Evolutionary conservation across 2,888 invertebrate genomes (phyloP).

Genomic region (Aporophyla lueneburgensis): DNA sequence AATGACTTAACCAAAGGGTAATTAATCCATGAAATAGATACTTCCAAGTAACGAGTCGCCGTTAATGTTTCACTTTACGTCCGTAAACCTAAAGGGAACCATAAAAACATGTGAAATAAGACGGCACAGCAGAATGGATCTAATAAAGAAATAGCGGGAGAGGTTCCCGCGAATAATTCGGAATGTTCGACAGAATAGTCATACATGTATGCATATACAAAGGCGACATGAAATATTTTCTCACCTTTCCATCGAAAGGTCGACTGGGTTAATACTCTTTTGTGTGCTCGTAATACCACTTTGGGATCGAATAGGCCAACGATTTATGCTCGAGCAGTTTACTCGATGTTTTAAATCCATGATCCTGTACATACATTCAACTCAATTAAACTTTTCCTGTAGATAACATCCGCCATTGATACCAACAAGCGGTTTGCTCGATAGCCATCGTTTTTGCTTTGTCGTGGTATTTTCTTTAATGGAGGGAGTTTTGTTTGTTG

Average conservation of each 20-base stretch:
- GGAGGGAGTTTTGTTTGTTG: slow-evolving; percentile 31
- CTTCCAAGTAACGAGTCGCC: slow-evolving; percentile 57
- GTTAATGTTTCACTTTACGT: slow-evolving; percentile 68
- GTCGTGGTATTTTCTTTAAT: slow-evolving; percentile 28
- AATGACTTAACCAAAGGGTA: slow-evolving; percentile 45
- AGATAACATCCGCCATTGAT: slow-evolving; percentile 41
- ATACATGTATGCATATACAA: slow-evolving; percentile 58
- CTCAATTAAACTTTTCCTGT: slow-evolving; percentile 52
- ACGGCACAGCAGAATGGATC: slow-evolving; percentile 77
- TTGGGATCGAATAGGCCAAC: slow-evolving; percentile 18
- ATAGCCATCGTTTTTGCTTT: slow-evolving; percentile 33
- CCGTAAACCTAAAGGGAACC: slow-evolving; percentile 72
- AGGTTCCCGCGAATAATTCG: slow-evolving; percentile 78
- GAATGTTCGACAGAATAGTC: slow-evolving; percentile 72
- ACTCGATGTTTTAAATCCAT: slow-evolving; percentile 13
- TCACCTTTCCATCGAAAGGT: slow-evolving; percentile 45
- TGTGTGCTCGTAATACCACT: slow-evolving; percentile 36
- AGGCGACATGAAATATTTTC: slow-evolving; percentile 51
- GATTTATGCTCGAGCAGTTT: slow-evolving; percentile 17
- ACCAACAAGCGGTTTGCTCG: slow-evolving; percentile 21
- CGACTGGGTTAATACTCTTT: slow-evolving; percentile 42
- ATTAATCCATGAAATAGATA: slow-evolving; percentile 67
- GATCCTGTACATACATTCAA: slow-evolving; percentile 33
- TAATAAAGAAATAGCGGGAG: slow-evolving; percentile 85
- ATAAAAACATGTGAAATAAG: slow-evolving; percentile 82